These are phyloP conservation scores for Jacana jacana DNA, from an alignment of 2,113 vertebrate genomes.

Conservation along the genomic window DNA sequence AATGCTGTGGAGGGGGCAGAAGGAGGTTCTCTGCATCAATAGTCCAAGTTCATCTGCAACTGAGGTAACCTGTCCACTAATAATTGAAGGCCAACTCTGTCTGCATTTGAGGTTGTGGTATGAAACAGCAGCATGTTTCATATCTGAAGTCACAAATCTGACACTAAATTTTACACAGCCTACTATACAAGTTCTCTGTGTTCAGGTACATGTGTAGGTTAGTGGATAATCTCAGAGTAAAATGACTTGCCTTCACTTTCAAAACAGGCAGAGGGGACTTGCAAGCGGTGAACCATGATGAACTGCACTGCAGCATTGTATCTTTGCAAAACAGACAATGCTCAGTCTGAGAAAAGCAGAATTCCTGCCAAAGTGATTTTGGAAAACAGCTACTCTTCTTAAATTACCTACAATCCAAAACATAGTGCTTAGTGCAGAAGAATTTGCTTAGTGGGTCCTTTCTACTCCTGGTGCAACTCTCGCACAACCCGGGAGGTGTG, in stretches of 20 bases:
- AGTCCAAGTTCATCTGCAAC: background rate
- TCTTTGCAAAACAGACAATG: background rate
- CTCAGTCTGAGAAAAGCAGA: background rate
- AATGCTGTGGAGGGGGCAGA: background rate
- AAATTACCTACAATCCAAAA: background rate
- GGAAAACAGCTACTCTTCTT: background rate
- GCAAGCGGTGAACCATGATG: background rate
- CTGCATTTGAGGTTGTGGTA: background rate
- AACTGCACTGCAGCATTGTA: background rate
- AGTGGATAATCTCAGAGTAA: background rate
- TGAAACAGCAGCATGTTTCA: background rate
- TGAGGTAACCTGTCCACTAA: background rate
- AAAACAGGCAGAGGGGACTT: constrained; percentile 5
- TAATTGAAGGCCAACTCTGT: background rate
- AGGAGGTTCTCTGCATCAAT: background rate
- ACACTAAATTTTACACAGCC: background rate
- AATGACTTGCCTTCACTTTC: background rate
- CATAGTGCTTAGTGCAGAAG: background rate
- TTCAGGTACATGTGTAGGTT: background rate
- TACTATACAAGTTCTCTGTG: background rate
- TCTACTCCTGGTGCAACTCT: background rate
- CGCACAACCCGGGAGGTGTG: background rate
- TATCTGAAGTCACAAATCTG: background rate
- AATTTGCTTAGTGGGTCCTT: background rate
- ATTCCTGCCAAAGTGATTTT: background rate